phyloP scores from a whole-genome alignment of 2,113 vertebrate species.

The Heterochromis multidens region DNA sequence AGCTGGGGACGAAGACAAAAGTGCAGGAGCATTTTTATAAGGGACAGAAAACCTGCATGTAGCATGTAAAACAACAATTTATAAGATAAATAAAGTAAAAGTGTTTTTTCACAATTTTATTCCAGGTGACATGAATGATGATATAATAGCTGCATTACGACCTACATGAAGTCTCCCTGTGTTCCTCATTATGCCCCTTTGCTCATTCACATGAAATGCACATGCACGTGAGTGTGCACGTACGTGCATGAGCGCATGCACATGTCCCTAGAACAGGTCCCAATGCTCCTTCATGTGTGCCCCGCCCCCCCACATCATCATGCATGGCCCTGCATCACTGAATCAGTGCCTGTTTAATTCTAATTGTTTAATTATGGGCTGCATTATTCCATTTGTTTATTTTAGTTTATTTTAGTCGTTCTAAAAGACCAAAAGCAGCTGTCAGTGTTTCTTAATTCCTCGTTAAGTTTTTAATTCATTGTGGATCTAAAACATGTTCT shows the following conservation, averaged over 20 bases:
- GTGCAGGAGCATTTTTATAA: background rate
- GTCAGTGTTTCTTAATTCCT: background rate
- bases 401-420: too few relatives aligned
- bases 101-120: background rate
- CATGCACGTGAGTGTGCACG: background rate
- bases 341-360: background rate
- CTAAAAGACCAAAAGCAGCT: too few relatives aligned
- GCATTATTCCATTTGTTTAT: background rate
- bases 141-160: background rate
- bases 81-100: too few relatives aligned
- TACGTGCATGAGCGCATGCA: background rate
- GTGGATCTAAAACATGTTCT: background rate
- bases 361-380: background rate
- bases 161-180: too few relatives aligned
- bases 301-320: background rate
- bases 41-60: background rate
- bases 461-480: background rate
- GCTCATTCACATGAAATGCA: background rate
- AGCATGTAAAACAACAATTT: too few relatives aligned
- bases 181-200: too few relatives aligned
- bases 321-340: too few relatives aligned
- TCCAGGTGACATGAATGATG: background rate
- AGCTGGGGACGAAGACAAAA: background rate
- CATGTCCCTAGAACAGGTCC: too few relatives aligned
- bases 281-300: too few relatives aligned